phyloP scores from a whole-genome alignment of 2,888 invertebrate species.

The Lordiphosa andalusiaca region DNA sequence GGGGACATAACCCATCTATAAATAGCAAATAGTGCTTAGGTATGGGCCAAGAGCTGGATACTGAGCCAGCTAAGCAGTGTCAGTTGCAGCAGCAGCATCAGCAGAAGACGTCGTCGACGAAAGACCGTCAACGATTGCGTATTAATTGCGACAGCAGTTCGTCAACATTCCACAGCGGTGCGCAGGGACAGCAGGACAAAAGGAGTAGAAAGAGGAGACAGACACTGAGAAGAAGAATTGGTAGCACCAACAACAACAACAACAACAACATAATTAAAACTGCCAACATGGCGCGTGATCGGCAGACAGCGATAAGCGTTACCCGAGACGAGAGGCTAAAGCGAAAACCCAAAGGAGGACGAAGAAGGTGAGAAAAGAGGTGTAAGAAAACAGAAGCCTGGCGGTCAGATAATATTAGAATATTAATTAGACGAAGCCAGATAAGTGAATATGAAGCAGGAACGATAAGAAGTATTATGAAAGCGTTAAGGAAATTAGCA shows the following conservation, averaged over 20 bases:
- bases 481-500: too few species aligned
- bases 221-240: background rate
- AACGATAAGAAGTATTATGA: too few species aligned
- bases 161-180: slow-evolving; percentile 56
- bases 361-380: slow-evolving; percentile 15
- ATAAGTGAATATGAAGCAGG: background rate
- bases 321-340: slow-evolving; percentile 29
- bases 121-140: slow-evolving; percentile 57
- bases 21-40: slow-evolving; percentile 47
- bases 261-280: slow-evolving; percentile 64
- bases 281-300: slow-evolving; percentile 74
- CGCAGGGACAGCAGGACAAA: background rate
- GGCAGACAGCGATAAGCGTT: slow-evolving; percentile 62
- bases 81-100: slow-evolving; percentile 51
- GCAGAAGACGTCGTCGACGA: slow-evolving; percentile 7
- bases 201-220: background rate
- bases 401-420: slow-evolving; percentile 33
- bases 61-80: slow-evolving; percentile 35
- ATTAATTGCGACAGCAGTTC: slow-evolving; percentile 72
- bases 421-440: slow-evolving; percentile 23
- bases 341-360: background rate
- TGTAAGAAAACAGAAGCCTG: slow-evolving; percentile 39
- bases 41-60: slow-evolving; percentile 1
- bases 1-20: slow-evolving; percentile 65
- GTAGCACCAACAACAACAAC: slow-evolving; percentile 16